Evolutionary conservation across 2,113 vertebrate species (phyloP), one percentile per base, ranked within the genome.

Genomic region (Laticauda colubrina): DNA sequence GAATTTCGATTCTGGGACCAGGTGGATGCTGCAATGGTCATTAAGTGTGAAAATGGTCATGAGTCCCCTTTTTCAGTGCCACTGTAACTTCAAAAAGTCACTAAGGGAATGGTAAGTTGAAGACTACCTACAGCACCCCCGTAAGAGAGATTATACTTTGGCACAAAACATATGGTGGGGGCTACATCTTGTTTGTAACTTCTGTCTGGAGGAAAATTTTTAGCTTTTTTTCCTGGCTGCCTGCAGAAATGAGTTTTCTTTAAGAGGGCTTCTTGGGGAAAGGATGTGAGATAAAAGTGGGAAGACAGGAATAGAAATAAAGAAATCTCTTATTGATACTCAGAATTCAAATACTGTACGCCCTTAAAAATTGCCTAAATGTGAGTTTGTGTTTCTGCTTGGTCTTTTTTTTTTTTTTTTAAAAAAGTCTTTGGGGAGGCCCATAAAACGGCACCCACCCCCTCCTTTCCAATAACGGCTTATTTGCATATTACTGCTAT

Each of bases 261-360:
- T 20, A 55, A 39, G 24, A n/a, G 12, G 89, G 26, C 24, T 81
- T 90, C n/a, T 39, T 53, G 23, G 4, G 39, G 20, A 43, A 53
- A 7, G 21, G 45, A 10, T 3, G 1, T 4, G 86, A 29, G 86
- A 54, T 29, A 29, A 29, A n/a, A 59, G 21, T 5, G 5, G 87
- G 45, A 51, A 5, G 23, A 24, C 1, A 0, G 55, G 23, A 81
- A 90, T 53, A 45, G 51, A 14, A 34, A 53, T 11, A 43, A 29
- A 90, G 59, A 81, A 54, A 2, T 64, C 39, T 18, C 3, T 87
- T 92, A 39, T 0, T 85, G 89, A 69, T 55, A 91, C 97, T 98
- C 97, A 99, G 24, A 26, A 61, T 61, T 61, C 59, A 61, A 61
- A 26, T 61, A 26, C 59, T 61, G 9, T 24, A 8, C 3, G 23